These are phyloP conservation scores for Ceraclea dissimilis DNA, from an alignment of 2,888 invertebrate species.

Conservation along the genomic window DNA sequence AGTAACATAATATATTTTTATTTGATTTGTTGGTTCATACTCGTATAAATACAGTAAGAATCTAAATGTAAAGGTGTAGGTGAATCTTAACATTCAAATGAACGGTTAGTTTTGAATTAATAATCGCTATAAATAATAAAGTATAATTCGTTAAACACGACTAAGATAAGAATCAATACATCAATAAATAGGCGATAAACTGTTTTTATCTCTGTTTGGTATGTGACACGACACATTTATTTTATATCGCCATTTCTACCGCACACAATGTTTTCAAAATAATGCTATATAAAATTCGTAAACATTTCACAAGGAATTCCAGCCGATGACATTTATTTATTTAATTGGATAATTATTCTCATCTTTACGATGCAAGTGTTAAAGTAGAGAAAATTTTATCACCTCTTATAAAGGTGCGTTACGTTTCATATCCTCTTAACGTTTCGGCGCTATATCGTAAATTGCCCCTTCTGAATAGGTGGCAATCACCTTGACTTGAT, in stretches of 20 bases:
- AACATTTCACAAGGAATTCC: neutral
- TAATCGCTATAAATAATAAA: too few relatives aligned
- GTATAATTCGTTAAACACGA: neutral
- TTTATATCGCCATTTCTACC: neutral
- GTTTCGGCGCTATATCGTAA: neutral
- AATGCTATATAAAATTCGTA: neutral
- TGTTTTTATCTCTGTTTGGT: neutral
- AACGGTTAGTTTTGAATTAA: too few relatives aligned
- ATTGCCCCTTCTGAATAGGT: neutral
- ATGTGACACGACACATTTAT: neutral
- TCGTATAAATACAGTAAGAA: too few relatives aligned
- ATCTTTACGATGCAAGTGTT: neutral
- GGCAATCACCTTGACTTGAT: neutral
- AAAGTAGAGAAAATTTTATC: neutral
- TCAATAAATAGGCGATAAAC: neutral
- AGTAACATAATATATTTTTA: too few relatives aligned
- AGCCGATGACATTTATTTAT: neutral
- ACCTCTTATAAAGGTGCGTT: neutral
- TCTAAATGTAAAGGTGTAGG: too few relatives aligned
- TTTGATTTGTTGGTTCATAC: too few relatives aligned
- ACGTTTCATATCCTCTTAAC: neutral
- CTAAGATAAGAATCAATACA: neutral
- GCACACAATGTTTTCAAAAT: neutral
- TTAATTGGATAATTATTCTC: neutral
- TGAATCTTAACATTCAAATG: too few relatives aligned